These are phyloP conservation scores for Paedocypris sp. DNA, from an alignment of 2,113 vertebrate genomes.

Conservation along the genomic window DNA sequence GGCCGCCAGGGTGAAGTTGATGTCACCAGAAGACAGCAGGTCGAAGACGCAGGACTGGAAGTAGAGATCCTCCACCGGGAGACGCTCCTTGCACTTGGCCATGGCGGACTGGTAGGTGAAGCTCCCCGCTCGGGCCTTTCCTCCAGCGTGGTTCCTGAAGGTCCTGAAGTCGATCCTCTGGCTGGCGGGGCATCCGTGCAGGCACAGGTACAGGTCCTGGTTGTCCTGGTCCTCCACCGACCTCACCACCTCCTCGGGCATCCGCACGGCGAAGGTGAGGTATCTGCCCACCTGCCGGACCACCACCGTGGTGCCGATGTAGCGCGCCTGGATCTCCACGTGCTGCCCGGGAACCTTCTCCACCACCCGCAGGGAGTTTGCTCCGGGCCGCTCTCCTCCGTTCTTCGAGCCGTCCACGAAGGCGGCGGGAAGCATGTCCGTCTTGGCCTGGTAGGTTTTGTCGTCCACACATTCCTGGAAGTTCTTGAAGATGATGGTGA, in stretches of 20 bases:
- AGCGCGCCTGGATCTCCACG: conserved; percentile 89
- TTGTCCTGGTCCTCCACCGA: conserved; percentile 82
- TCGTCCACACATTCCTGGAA: conserved; percentile 94
- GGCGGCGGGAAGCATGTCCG: conserved; percentile 82
- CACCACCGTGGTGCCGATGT: conserved; percentile 93
- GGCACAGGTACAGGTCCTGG: conserved; percentile 90
- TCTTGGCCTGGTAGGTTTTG: conserved; percentile 93
- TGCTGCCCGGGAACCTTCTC: conserved; percentile 90
- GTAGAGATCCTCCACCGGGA: conserved; percentile 92
- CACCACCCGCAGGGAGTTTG: conserved; percentile 79
- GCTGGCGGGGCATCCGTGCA: conserved; percentile 82
- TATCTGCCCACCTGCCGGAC: conserved; percentile 91
- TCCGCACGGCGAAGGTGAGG: conserved; percentile 87
- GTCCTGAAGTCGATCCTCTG: conserved; percentile 84
- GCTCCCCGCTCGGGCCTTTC: conserved; percentile 37
- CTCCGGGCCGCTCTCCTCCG: conserved; percentile 80
- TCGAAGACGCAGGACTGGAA: conserved; percentile 96
- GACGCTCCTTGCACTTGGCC: conserved; percentile 84
- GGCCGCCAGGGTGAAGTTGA: conserved; percentile 96
- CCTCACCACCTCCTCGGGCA: conserved; percentile 89
- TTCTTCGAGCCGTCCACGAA: conserved; percentile 90
- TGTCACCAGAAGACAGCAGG: conserved; percentile 85
- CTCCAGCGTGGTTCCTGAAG: conserved; percentile 47
- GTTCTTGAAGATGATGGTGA: conserved; percentile 98
- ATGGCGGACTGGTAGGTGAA: conserved; percentile 77